Evolutionary conservation across 2,113 vertebrate genomes (phyloP).

Genomic region (Prunella himalayana): DNA sequence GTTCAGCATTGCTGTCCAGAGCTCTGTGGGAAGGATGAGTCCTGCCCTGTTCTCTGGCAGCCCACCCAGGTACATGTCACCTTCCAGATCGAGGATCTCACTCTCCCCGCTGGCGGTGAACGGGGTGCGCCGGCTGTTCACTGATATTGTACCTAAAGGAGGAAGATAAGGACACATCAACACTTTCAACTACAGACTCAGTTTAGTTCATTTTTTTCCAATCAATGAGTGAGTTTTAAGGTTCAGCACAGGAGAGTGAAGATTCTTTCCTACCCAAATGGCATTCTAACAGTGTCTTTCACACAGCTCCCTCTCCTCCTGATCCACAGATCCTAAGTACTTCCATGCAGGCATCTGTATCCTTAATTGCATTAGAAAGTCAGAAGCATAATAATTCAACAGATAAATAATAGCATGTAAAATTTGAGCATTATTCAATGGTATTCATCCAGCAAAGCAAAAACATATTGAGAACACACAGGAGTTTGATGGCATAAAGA

Average conservation of each 20-base stretch:
- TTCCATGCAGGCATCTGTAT: neutral
- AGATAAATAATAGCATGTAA: neutral
- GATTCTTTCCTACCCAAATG: neutral
- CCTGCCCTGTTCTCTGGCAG: slow-evolving; percentile 87
- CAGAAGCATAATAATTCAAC: neutral
- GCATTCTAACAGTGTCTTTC: neutral
- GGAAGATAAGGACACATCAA: neutral
- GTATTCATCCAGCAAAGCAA: slow-evolving; percentile 13
- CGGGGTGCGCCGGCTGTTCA: slow-evolving; percentile 91
- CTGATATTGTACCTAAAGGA: slow-evolving; percentile 89
- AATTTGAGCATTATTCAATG: neutral
- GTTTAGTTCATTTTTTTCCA: neutral
- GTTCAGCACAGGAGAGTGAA: neutral
- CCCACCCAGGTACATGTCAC: slow-evolving; percentile 94
- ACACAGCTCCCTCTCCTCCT: neutral
- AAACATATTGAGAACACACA: neutral
- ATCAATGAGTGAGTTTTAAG: neutral
- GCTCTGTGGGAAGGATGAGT: slow-evolving; percentile 91
- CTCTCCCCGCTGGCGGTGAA: slow-evolving; percentile 96
- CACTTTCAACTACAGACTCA: neutral
- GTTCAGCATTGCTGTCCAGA: slow-evolving; percentile 98
- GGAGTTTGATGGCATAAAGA: neutral
- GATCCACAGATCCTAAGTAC: neutral
- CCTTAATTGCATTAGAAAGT: neutral
- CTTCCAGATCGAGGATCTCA: slow-evolving; percentile 94